Conservation (phyloP, 2,113 vertebrate species). For the Deroptyus accipitrinus region DNA sequence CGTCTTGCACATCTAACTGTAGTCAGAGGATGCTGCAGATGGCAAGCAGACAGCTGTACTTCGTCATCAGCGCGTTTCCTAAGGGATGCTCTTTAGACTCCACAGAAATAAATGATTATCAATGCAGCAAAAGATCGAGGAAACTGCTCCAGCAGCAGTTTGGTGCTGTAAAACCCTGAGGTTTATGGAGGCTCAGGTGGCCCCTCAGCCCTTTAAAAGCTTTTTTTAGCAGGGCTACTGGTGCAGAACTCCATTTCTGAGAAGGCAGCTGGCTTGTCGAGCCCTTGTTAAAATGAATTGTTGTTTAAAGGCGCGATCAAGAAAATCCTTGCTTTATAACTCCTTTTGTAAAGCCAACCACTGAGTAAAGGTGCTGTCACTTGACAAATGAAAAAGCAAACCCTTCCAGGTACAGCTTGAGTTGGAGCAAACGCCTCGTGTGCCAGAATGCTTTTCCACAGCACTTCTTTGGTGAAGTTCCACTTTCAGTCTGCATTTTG, state of each 20-base stretch:
- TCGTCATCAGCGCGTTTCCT: not conserved
- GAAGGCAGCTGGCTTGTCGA: constrained; percentile 28
- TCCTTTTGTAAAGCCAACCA: not conserved
- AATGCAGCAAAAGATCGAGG: constrained; percentile 35
- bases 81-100: not conserved
- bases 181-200: constrained; percentile 61
- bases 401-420: not conserved
- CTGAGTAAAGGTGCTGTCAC: not conserved
- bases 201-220: constrained; percentile 59
- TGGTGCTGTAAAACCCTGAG: constrained; percentile 25
- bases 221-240: constrained; percentile 38
- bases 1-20: not conserved
- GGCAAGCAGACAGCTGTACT: not conserved
- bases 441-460: not conserved
- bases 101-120: constrained; percentile 55
- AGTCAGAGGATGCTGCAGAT: not conserved
- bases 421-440: fast-evolving
- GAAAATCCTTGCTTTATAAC: constrained; percentile 29
- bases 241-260: constrained; percentile 21
- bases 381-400: not conserved
- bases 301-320: constrained; percentile 53
- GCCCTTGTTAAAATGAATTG: constrained; percentile 61
- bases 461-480: not conserved
- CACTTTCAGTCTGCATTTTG: fast-evolving
- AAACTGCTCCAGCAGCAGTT: not conserved